Base-by-base conservation (phyloP, 2,113 vertebrate species). In the Acanthochromis polyacanthus region DNA sequence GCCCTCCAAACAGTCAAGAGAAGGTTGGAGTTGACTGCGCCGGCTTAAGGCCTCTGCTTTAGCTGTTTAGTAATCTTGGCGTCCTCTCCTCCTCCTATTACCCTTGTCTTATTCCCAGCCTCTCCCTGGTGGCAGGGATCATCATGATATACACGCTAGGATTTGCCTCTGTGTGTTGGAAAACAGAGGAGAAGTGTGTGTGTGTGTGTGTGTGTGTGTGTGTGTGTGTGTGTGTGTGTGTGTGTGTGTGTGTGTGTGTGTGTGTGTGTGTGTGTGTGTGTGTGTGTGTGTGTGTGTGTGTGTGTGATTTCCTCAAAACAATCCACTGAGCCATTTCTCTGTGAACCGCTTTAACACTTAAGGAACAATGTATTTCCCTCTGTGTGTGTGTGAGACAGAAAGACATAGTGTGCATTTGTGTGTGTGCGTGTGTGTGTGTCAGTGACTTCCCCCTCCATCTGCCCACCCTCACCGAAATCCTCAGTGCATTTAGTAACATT, bases 401-500 rank as follows among this genome's bases (percentile, higher is more conserved):
- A 61, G 16, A 45, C 48, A 51, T 12, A 8, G 11, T 61, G 48
- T 45, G 59, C 17, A 25, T 63, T 45, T n/a, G 28, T 56, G 50
- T 40, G 25, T 78, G 40, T 25, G 48, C 17, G 15, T 25, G n/a
- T 19, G 43, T 48, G 50, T 16, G 30, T 71, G 61, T 64, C 64
- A 70, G 65, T 65, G 67, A 53, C 78, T 63, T 58, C 73, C 72
- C 63, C 67, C 51, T 79, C 77, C 80, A 79, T 86, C 82, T 84
- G 83, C 75, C 68, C 85, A 60, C 79, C 67, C 55, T 77, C 52
- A 58, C 58, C 61, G 71, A 73, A 70, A 64, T 78, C 87, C 79
- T 56, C 16, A 11, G 81, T 84, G 84, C 78, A 62, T 86, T 90
- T 81, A 84, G 89, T 79, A 90, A 85, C 90, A 85, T 79, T 88